A percentile compares a stretch with the other conserved stretches of the same genome.
Conservation (phyloP, 92 coral and sea anemone genomes). For the Galaxea fascicularis region DNA sequence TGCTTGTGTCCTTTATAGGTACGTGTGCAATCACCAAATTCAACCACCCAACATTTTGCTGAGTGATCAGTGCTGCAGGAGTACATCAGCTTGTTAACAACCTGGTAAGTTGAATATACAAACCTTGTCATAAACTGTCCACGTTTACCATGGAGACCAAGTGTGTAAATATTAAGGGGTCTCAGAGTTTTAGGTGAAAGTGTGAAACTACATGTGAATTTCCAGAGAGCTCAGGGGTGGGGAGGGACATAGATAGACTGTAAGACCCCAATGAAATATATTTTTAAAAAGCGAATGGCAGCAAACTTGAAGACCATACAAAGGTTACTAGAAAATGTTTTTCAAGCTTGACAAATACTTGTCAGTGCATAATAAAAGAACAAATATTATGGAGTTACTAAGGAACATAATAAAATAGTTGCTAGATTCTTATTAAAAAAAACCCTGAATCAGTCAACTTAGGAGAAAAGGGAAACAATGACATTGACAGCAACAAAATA, state of each 20-base stretch:
- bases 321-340: too few relatives aligned
- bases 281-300: too few relatives aligned
- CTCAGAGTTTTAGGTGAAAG: too few relatives aligned
- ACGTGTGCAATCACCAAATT: conserved; percentile 96
- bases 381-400: neutral
- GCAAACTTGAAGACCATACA: too few relatives aligned
- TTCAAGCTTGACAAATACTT: neutral
- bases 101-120: conserved; percentile 52
- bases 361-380: neutral
- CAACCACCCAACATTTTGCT: conserved; percentile 95
- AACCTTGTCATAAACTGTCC: neutral
- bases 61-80: conserved; percentile 89
- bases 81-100: conserved; percentile 91
- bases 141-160: neutral
- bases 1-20: conserved; percentile 94
- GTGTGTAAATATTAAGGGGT: neutral
- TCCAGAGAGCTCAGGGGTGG: neutral
- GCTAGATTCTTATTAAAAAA: too few relatives aligned
- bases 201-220: neutral
- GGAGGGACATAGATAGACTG: neutral
- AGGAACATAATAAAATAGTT: too few relatives aligned
- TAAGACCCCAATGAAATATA: too few relatives aligned
- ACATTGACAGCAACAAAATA: too few relatives aligned
- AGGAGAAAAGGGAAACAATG: too few relatives aligned
- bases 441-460: too few relatives aligned